Evolutionary conservation across 1,140 invertebrate species (phyloP).

Genomic region (Leptonema lineaticorne): DNA sequence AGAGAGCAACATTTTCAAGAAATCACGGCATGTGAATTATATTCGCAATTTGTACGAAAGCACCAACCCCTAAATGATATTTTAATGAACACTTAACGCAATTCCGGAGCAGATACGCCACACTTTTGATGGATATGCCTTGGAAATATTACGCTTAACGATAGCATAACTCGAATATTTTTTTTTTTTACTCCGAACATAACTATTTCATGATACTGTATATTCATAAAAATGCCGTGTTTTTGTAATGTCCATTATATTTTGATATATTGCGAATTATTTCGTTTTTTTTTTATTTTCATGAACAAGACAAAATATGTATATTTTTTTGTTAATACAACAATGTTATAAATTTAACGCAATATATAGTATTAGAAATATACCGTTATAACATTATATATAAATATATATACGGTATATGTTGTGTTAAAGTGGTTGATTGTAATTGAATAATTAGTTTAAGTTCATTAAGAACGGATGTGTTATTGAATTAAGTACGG

Average conservation of each 20-base stretch:
- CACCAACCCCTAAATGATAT: conserved; percentile 1
- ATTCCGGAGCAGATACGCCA: not conserved
- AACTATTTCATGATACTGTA: not conserved
- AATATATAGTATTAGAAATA: not conserved
- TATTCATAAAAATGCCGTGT: not conserved
- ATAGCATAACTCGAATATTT: not conserved
- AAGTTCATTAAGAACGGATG: conserved; percentile 1
- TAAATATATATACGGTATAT: not conserved
- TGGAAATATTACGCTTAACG: too few species aligned
- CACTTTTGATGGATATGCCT: not conserved
- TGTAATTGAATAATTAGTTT: conserved; percentile 12
- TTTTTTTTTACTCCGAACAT: too few species aligned
- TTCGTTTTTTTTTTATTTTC: too few species aligned
- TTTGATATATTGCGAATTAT: not conserved
- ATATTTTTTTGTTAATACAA: too few species aligned
- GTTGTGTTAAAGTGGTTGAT: not conserved
- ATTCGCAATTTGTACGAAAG: not conserved
- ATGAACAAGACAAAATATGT: too few species aligned
- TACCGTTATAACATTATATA: not conserved
- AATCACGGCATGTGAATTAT: not conserved
- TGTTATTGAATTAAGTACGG: not conserved
- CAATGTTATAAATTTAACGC: not conserved
- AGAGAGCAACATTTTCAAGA: not conserved
- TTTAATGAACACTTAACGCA: conserved; percentile 10
- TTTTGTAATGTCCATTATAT: not conserved